Evolutionary conservation across 2,888 invertebrate species (phyloP).

Genomic region (Hermaeophaga mercurialis): DNA sequence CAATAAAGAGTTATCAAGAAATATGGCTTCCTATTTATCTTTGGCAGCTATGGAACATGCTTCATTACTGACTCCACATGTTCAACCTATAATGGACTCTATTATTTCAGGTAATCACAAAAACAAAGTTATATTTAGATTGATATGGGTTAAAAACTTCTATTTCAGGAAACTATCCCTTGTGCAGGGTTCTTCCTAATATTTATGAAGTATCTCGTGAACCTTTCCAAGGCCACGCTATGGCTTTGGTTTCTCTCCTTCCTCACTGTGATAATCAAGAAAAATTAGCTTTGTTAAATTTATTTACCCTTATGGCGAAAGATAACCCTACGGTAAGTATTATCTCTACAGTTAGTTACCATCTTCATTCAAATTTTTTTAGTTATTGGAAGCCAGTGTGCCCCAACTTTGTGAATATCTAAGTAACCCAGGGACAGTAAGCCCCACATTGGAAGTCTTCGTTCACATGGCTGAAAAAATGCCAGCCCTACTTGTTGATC

Average conservation of each 20-base stretch:
- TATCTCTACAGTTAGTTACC: not conserved
- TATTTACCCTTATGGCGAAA: conserved; percentile 82
- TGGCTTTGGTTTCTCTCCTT: conserved; percentile 79
- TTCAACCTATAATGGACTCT: conserved; percentile 88
- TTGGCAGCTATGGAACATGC: conserved; percentile 92
- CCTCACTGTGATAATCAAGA: conserved; percentile 86
- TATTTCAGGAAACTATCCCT: conserved; percentile 79
- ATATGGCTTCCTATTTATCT: conserved; percentile 90
- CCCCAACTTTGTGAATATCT: conserved; percentile 82
- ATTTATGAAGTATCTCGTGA: conserved; percentile 88
- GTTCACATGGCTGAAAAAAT: conserved; percentile 74
- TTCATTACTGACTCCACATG: conserved; percentile 81
- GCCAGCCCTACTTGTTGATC: conserved; percentile 72
- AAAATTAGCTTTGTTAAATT: conserved; percentile 79
- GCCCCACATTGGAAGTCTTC: conserved; percentile 74
- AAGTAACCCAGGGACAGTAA: conserved; percentile 63
- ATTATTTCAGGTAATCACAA: conserved; percentile 75
- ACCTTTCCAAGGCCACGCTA: conserved; percentile 82
- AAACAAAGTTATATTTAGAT: not conserved
- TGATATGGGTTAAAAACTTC: not conserved
- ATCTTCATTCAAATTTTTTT: conserved; percentile 34
- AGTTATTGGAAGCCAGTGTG: conserved; percentile 81
- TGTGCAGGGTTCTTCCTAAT: conserved; percentile 87
- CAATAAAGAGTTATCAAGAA: conserved; percentile 86
- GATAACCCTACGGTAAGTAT: conserved; percentile 73